phyloP scores from a whole-genome alignment of 2,888 invertebrate genomes.

The Eupithecia exiguata region DNA sequence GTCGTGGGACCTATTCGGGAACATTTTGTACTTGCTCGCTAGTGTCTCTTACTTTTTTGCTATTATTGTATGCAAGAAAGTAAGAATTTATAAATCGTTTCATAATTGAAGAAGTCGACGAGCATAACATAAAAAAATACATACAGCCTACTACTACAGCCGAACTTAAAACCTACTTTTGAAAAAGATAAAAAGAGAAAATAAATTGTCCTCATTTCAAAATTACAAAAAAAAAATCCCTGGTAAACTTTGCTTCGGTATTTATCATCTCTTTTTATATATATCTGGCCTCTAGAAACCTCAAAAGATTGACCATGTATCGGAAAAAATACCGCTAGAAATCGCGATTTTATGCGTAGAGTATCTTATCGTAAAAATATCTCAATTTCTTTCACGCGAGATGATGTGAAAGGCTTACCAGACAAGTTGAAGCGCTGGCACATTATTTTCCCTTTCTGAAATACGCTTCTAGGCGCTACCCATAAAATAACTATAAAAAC shows the following conservation, averaged over 20 bases:
- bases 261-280: too few species aligned
- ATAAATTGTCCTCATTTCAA: not conserved
- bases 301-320: not conserved
- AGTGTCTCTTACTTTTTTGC: too few species aligned
- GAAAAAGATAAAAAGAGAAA: not conserved
- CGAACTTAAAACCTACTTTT: too few species aligned
- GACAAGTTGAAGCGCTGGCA: conserved; percentile 22
- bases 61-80: too few species aligned
- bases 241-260: not conserved
- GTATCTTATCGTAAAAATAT: conserved; percentile 24
- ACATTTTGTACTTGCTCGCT: too few species aligned
- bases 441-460: conserved; percentile 29
- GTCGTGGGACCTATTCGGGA: too few species aligned
- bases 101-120: too few species aligned
- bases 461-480: conserved; percentile 20
- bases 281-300: too few species aligned
- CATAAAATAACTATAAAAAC: not conserved
- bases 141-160: too few species aligned
- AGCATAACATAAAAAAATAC: too few species aligned
- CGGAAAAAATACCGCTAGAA: not conserved
- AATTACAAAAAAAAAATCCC: not conserved
- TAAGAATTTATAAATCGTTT: too few species aligned
- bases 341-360: conserved; percentile 15
- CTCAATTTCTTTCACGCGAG: conserved; percentile 29
- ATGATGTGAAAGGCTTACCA: conserved; percentile 24